Base-by-base conservation (phyloP, 2,113 vertebrate genomes). In the Muscicapa adusta region DNA sequence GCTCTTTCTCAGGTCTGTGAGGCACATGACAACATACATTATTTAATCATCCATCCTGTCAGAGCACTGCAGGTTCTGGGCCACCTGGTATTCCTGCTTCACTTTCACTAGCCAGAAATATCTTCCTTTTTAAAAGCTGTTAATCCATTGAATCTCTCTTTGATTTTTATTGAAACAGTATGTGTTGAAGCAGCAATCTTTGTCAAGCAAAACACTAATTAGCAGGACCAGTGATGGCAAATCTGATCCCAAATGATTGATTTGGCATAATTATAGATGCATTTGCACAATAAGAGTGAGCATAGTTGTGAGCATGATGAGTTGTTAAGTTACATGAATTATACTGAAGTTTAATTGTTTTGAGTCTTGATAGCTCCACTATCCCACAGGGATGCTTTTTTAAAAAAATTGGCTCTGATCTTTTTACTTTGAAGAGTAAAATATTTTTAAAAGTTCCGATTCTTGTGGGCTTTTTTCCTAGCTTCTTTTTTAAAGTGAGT, bases 311-410 rank as follows among this genome's bases (percentile, higher is more conserved):
- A 68, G 65, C 29, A 40, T 36, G 58, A 76, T 90, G 88, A 88
- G 79, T 86, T 92, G 75, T 83, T 88, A 80, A 92, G 38, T 84
- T 71, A 34, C 42, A n/a, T 85, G 84, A 94, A 54, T 90, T 47
- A 43, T 47, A 47, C 9, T 56, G 51, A 60, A 86, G 42, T 93
- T 85, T 66, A 85, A 58, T 94, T 91, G 54, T 83, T 96, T 80
- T 33, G 45, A 53, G 54, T 73, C 58, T 48, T 90, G 63, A 66
- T 75, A 75, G 16, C 20, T 72, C 38, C 28, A 12, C n/a, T 95
- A 11, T 38, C 33, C 70, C 76, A 68, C 14, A 58, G 16, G 36
- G 45, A 89, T 53, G 38, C 60, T 16, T 58, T 57, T 50, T 4
- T 3, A 23, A 26, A 8, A 7, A 67, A 45, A 4, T 73, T 89